Base-by-base conservation (phyloP, 2,888 invertebrate genomes). In the Dione juno region DNA sequence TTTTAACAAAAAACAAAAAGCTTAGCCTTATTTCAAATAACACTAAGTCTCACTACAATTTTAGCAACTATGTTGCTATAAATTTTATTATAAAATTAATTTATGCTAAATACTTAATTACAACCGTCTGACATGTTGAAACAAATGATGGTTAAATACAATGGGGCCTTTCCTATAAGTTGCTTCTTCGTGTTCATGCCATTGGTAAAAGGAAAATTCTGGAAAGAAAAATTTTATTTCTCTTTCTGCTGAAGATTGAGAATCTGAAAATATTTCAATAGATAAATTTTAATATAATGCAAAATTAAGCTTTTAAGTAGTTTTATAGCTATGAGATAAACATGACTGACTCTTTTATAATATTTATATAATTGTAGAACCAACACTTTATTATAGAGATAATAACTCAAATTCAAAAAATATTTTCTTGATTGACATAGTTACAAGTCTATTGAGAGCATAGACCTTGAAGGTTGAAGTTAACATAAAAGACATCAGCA, bases 221-320 rank as follows among this genome's bases (percentile, higher is more conserved):
- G 98, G 97, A 84, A 98, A 98, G 82, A 98, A 96, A 83, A 98
- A 95, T 52, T 92, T 88, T 57, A 98, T 97, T 91, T 98, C 98
- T 70, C 95, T 93, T 75, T 89, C 87, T 0, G 96, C 97, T 8
- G 97, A 96, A 80, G 94, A 93, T 54, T 89, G 85, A 0, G 97
- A 97, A 94, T 97, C 97, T 96, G 89, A 74, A 94, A 94, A 64
- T 64, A 10, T 45, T 48, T 13, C n/a, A n/a, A n/a, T n/a, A 37
- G 11, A 21, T 3, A 11, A 21, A 45, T n/a, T 16, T 16, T 48
- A 48, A 16, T 48, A n/a, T 48, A 48, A 48, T 10, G n/a, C 16
- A 3, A 16, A 0, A 48, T 48, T n/a, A n/a, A 45, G 45, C n/a
- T n/a, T n/a, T n/a, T n/a, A n/a, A n/a, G n/a, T n/a, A n/a, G n/a